Conservation (phyloP, 2,113 vertebrate species). For the Paradoxurus hermaphroditus region DNA sequence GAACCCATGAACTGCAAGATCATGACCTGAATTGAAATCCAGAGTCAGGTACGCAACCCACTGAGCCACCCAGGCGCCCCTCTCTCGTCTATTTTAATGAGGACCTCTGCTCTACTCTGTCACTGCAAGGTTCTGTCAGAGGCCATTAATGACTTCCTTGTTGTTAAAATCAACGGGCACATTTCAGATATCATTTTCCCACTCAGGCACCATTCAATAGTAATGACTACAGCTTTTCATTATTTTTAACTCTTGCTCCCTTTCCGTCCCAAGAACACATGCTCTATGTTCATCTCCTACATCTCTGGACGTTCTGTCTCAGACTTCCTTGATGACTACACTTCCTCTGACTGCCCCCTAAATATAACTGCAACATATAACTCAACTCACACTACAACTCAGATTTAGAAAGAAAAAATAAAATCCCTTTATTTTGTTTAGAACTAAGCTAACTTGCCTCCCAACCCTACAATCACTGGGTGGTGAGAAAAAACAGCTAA, state of each 20-base stretch:
- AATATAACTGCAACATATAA: not conserved
- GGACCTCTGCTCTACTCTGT: not conserved
- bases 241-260: not conserved
- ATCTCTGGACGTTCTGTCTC: constrained; percentile 14
- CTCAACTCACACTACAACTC: not conserved
- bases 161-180: not conserved
- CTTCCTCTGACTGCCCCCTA: constrained; percentile 27
- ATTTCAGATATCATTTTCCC: not conserved
- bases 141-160: not conserved
- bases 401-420: constrained; percentile 20
- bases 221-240: not conserved
- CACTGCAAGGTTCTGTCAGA: not conserved
- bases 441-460: constrained; percentile 28
- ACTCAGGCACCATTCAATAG: not conserved
- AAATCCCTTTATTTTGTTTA: constrained; percentile 24
- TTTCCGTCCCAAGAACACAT: not conserved
- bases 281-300: not conserved
- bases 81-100: not conserved
- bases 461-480: not conserved
- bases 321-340: not conserved
- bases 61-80: too few species aligned
- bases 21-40: too few species aligned
- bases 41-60: too few species aligned
- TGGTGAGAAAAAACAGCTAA: not conserved
- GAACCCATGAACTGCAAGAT: too few species aligned